These are phyloP conservation scores for Morone saxatilis DNA, from an alignment of 2,113 vertebrate species.

Conservation along the genomic window DNA sequence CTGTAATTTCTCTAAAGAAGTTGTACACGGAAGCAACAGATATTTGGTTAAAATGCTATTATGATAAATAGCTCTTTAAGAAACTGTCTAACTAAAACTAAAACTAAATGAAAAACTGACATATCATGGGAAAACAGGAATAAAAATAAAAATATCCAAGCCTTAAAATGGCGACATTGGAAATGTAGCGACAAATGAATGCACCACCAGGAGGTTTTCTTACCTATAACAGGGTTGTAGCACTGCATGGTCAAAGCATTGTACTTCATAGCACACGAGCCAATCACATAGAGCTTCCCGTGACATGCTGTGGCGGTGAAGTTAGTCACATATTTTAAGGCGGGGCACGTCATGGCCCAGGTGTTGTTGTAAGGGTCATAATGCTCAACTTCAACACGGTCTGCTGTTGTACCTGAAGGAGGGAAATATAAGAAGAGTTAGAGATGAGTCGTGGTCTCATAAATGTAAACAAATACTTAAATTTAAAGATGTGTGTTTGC, in stretches of 20 bases:
- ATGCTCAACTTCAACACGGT: constrained; percentile 91
- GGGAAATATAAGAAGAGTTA: constrained; percentile 6
- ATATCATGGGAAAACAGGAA: background rate
- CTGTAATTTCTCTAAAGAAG: too few species aligned
- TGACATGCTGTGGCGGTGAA: constrained; percentile 89
- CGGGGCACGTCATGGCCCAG: constrained; percentile 89
- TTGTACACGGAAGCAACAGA: background rate
- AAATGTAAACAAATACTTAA: background rate
- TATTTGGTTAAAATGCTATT: too few species aligned
- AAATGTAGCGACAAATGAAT: background rate
- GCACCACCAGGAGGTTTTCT: constrained; percentile 1
- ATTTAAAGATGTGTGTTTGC: background rate
- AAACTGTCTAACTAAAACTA: too few species aligned
- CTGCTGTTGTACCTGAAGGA: constrained; percentile 87
- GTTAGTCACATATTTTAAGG: constrained; percentile 95
- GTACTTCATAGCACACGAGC: constrained; percentile 96
- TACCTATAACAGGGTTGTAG: constrained; percentile 96
- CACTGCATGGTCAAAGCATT: constrained; percentile 95
- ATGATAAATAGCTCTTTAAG: background rate
- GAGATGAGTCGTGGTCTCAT: background rate
- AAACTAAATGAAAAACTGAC: background rate
- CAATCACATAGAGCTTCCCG: constrained; percentile 94
- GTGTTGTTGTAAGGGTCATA: constrained; percentile 93
- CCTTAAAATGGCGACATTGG: background rate
- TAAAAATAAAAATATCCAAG: background rate